Base-by-base conservation (phyloP, 2,113 vertebrate genomes). In the Malurus cyaneus region DNA sequence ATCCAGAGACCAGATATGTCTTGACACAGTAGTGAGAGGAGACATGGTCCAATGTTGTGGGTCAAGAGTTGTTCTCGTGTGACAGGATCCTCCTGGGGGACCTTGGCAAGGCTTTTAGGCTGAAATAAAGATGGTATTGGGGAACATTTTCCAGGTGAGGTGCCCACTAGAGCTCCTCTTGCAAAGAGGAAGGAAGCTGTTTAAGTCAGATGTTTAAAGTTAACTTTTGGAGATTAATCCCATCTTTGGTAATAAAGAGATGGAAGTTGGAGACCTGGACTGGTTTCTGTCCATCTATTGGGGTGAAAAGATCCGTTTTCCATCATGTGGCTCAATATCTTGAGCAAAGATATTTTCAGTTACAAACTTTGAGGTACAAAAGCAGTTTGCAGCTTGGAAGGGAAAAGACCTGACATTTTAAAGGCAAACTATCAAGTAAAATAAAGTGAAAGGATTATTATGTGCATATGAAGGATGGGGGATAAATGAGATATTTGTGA, bases 401-500 rank as follows among this genome's bases (percentile, higher is more conserved):
- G 92, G 67, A 86, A 73, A 93, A 93, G 92, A 93, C 64, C 92
- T 96, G 94, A 96, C 94, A 96, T 80, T 96, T 95, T 96, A 95
- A 95, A 94, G 95, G 86, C 92, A 81, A 94, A 96, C 93, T 80
- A 96, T 96, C 92, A 94, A 65, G 72, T 93, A 61, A 95, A 93
- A 93, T 83, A 92, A 85, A 96, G 64, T 90, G 89, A 93, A 90
- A 93, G 82, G 79, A 84, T 95, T 96, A 95, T 95, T 95, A 96
- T 56, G 79, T 94, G 95, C 93, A 88, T 95, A 72, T 64, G 88
- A 96, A 94, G 82, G 93, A 83, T 88, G 87, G 34, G 76, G 79
- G 71, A 90, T 94, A 95, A 95, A 76, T 95, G 96, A 92, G 95
- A 78, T 97, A 96, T 95, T 96, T 96, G 95, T 96, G 94, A 96